Conservation (phyloP, 2,888 invertebrate species). For the Mythimna vitellina region DNA sequence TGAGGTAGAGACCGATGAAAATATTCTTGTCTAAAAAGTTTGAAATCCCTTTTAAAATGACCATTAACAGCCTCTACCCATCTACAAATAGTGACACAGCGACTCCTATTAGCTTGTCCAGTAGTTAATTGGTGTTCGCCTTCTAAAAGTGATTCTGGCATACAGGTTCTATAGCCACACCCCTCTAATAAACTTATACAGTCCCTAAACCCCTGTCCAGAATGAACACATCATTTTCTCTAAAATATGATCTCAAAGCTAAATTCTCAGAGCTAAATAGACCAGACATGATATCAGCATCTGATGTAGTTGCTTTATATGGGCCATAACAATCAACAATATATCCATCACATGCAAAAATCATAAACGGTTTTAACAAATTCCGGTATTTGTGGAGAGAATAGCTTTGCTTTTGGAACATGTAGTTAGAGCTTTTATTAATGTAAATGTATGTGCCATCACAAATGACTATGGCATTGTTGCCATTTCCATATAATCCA, state of each 20-base stretch:
- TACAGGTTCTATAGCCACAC: slow-evolving; percentile 3
- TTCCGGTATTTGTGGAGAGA: slow-evolving; percentile 6
- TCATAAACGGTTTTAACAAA: not conserved
- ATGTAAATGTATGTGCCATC: slow-evolving; percentile 9
- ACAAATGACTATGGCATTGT: not conserved
- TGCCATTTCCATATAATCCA: too few species aligned
- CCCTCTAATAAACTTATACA: not conserved
- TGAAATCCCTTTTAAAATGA: slow-evolving; percentile 5
- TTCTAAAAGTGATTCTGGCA: slow-evolving; percentile 6
- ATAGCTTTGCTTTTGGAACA: slow-evolving; percentile 17
- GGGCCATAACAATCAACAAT: slow-evolving; percentile 20
- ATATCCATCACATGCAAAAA: slow-evolving; percentile 20
- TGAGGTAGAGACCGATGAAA: slow-evolving; percentile 26
- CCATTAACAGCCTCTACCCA: slow-evolving; percentile 5
- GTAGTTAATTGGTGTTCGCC: slow-evolving; percentile 10
- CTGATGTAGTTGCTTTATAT: slow-evolving; percentile 17
- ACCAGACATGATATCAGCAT: not conserved
- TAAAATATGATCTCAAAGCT: slow-evolving; percentile 1
- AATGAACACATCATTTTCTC: slow-evolving; percentile 1
- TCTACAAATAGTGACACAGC: slow-evolving; percentile 5
- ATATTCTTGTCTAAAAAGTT: slow-evolving; percentile 7
- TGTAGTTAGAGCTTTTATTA: slow-evolving; percentile 5
- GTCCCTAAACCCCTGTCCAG: slow-evolving; percentile 4
- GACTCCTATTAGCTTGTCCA: not conserved
- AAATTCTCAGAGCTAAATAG: slow-evolving; percentile 1